Evolutionary conservation across 2,797 vertebrate species (phyloP), one percentile per base, ranked within the genome.

Genomic region (Selene dorsalis): DNA sequence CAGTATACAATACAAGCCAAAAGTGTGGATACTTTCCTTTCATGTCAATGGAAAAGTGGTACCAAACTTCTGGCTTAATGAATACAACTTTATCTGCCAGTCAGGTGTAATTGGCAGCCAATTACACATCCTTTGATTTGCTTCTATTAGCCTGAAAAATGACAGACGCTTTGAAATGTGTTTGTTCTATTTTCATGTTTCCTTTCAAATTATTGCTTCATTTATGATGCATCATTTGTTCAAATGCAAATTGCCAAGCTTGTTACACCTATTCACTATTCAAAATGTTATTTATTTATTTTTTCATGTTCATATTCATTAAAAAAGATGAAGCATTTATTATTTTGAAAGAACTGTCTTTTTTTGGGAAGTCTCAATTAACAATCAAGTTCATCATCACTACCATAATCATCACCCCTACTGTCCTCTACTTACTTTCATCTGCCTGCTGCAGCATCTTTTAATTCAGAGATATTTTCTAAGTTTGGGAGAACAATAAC

Each of bases 71-170:
- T 35, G 32, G 7, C 69, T 52, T 47, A 73, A 82, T 73, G n/a
- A 74, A 71, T 32, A 66, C 47, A 69, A 59, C 5, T 61, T 78
- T 6, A 69, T 75, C 66, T 79, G 80, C 16, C 79, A 84, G 48
- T 88, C 72, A 80, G 28, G 65, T 17, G 20, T 68, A 83, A 84
- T 41, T 80, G 69, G 10, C 70, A 68, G 57, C 18, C 68, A 78
- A 74, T 53, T 84, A 53, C 56, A 28, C 26, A 61, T 74, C n/a
- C 56, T 84, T 67, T 84, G 13, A 84, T 82, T 45, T 74, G 69
- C 17, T 38, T 62, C 30, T 28, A 38, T 74, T 71, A 75, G 45
- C 26, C 41, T 10, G 50, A 70, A 24, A 58, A 60, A 62, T 62
- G 79, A 80, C 60, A 78, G 79, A 24, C 10, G 18, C 26, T 74